Conservation (phyloP, 2,113 vertebrate genomes). For the Paedocypris sp. region DNA sequence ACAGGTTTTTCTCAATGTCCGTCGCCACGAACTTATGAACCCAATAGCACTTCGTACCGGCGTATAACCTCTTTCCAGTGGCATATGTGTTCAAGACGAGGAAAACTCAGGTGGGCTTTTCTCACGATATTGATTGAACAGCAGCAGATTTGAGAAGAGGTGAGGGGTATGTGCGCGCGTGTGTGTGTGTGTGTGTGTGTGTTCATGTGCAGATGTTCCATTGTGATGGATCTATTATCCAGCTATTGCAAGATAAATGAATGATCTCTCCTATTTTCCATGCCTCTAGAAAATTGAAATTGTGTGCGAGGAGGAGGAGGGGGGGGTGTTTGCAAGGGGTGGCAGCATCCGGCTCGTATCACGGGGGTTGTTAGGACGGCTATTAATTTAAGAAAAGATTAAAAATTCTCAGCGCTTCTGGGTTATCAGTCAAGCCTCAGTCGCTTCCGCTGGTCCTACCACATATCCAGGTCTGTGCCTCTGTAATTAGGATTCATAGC, state of each 20-base stretch:
- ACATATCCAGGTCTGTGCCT: slow-evolving; percentile 70
- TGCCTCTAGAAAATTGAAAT: slow-evolving; percentile 92
- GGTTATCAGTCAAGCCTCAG: slow-evolving; percentile 78
- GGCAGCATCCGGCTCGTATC: slow-evolving; percentile 79
- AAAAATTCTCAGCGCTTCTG: slow-evolving; percentile 59
- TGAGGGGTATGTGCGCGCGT: background rate
- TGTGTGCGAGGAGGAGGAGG: slow-evolving; percentile 60
- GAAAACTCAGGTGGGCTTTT: slow-evolving; percentile 43
- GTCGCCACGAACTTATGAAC: no score
- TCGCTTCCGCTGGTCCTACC: slow-evolving; percentile 79
- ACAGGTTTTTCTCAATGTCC: no score
- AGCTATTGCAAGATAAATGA: slow-evolving; percentile 99
- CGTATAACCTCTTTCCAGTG: no score
- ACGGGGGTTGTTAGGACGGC: slow-evolving; percentile 77
- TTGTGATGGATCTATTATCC: slow-evolving; percentile 99
- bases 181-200: slow-evolving; percentile 23
- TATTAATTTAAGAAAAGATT: slow-evolving; percentile 73
- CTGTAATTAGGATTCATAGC: slow-evolving; percentile 90
- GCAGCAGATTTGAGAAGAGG: slow-evolving; percentile 18
- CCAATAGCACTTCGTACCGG: no score
- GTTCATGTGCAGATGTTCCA: slow-evolving; percentile 65
- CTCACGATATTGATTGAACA: slow-evolving; percentile 54
- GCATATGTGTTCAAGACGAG: slow-evolving; percentile 38
- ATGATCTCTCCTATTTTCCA: slow-evolving; percentile 76
- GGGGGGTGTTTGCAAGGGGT: slow-evolving; percentile 46